Percentiles rank a stretch among this genome's conserved stretches.
These are phyloP conservation scores for Neosilurus hyrtlii DNA, from an alignment of 2,797 vertebrate genomes.

Conservation along the genomic window DNA sequence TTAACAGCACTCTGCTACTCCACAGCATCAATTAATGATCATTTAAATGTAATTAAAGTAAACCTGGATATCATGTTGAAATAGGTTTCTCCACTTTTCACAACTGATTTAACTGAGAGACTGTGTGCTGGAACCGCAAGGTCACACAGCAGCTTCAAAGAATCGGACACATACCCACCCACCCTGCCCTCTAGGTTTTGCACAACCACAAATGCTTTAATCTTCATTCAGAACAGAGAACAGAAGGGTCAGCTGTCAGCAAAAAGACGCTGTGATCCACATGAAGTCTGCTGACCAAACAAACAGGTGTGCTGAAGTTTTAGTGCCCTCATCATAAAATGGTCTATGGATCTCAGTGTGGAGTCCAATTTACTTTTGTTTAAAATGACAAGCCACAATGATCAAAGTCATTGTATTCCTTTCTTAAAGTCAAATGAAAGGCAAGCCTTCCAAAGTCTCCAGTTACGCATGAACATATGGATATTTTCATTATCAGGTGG, in stretches of 20 bases:
- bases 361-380: not conserved
- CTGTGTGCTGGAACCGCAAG: not conserved
- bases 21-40: too few relatives aligned
- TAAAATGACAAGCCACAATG: not conserved
- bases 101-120: not conserved
- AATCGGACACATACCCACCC: conserved; percentile 37
- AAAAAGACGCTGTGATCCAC: conserved; percentile 30
- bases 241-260: conserved; percentile 40
- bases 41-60: not conserved
- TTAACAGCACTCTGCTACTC: too few relatives aligned
- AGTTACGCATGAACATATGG: too few relatives aligned
- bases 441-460: too few relatives aligned
- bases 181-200: conserved; percentile 5
- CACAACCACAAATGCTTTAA: conserved; percentile 35
- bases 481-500: too few relatives aligned
- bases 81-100: not conserved
- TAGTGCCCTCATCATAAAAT: conserved; percentile 45
- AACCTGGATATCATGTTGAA: not conserved
- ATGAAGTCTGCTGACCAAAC: conserved; percentile 45
- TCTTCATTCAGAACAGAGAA: conserved; percentile 39
- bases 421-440: not conserved
- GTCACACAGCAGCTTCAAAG: conserved; percentile 55
- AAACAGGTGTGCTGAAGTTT: conserved; percentile 64
- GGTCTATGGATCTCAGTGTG: not conserved
- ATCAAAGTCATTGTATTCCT: not conserved